Percentiles rank a stretch among this genome's conserved stretches.
Conservation (phyloP, 2,797 vertebrate genomes). For the Sebastiscus tertius region DNA sequence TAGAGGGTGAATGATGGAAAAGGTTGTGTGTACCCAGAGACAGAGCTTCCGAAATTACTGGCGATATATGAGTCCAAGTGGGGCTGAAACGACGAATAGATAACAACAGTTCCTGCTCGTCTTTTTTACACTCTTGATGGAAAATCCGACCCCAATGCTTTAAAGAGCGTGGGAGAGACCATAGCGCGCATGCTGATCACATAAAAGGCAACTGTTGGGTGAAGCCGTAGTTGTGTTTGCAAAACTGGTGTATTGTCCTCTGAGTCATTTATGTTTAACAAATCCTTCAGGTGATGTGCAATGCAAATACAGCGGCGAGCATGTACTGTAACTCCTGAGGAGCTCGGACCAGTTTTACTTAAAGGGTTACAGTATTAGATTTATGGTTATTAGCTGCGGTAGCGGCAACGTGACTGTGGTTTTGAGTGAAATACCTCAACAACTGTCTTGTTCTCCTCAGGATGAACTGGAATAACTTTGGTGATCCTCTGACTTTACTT, state of each 20-base stretch:
- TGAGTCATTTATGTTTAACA: not conserved
- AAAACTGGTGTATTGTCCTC: not conserved
- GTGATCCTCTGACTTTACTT: not conserved
- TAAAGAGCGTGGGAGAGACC: not conserved
- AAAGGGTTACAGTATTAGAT: not conserved
- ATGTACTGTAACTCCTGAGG: rapidly evolving
- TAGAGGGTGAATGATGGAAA: not conserved
- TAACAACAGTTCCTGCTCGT: not conserved
- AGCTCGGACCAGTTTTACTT: not conserved
- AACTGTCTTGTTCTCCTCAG: not conserved
- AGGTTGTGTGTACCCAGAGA: not conserved
- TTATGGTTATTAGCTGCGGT: not conserved
- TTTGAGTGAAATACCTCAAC: not conserved
- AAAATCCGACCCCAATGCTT: no score
- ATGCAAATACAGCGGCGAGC: not conserved
- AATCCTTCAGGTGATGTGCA: not conserved
- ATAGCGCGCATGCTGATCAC: no score
- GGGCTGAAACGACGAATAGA: not conserved
- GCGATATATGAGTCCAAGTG: not conserved
- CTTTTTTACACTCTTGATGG: no score
- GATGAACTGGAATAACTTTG: not conserved
- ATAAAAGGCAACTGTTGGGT: not conserved
- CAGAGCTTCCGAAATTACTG: not conserved
- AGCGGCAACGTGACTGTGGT: not conserved
- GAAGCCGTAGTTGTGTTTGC: not conserved